Evolutionary conservation across 2,888 invertebrate species (phyloP).

Genomic region (Mayetiola destructor): DNA sequence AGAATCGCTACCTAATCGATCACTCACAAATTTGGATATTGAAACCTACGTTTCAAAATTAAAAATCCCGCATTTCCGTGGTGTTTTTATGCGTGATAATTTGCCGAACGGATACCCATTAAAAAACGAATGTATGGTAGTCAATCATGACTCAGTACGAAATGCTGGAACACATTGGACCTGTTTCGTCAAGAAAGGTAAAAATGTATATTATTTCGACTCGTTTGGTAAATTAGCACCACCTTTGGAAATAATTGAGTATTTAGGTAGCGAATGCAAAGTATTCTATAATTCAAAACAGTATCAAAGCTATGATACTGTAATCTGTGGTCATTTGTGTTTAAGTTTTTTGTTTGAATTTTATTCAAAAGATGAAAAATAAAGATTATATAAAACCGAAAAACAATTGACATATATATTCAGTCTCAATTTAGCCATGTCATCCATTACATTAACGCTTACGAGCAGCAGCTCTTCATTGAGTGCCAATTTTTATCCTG

Average conservation of each 20-base stretch:
- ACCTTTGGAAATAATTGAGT: slow-evolving; percentile 24
- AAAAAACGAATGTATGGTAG: background rate
- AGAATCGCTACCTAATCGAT: slow-evolving; percentile 21
- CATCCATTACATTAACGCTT: background rate
- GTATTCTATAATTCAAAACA: slow-evolving; percentile 23
- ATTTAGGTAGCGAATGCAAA: slow-evolving; percentile 18
- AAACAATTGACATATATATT: no score
- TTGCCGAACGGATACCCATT: background rate
- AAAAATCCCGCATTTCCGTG: background rate
- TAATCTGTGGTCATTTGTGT: slow-evolving; percentile 25
- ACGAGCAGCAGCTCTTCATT: background rate
- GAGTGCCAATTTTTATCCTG: background rate
- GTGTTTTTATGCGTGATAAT: background rate
- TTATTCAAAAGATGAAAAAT: background rate
- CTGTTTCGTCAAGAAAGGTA: slow-evolving; percentile 25
- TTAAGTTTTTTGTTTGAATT: slow-evolving; percentile 21
- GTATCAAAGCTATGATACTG: slow-evolving; percentile 23
- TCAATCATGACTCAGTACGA: background rate
- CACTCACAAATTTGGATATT: background rate
- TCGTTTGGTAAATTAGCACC: slow-evolving; percentile 28
- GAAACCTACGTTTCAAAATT: background rate
- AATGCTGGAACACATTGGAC: slow-evolving; percentile 24
- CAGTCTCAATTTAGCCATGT: background rate
- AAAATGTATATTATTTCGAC: slow-evolving; percentile 27
- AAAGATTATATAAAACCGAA: no score